Percentiles rank a stretch among this genome's conserved stretches.
Conservation (phyloP, 2,888 invertebrate genomes). For the Mystacides longicornis region DNA sequence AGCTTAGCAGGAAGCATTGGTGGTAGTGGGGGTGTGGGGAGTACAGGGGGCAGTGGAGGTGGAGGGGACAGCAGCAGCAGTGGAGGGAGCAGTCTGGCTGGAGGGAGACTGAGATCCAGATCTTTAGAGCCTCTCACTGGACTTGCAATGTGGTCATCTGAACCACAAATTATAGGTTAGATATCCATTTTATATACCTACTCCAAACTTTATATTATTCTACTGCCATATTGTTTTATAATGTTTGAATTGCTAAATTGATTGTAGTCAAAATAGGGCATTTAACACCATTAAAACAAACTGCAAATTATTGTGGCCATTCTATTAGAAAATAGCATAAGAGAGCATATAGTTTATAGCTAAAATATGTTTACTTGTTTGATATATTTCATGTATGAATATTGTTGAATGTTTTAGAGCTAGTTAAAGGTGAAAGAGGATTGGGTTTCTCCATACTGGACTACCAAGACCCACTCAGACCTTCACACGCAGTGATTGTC, state of each 20-base stretch:
- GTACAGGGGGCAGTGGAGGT: constrained; percentile 31
- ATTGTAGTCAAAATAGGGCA: too few species aligned
- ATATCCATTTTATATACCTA: too few species aligned
- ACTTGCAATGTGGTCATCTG: constrained; percentile 96
- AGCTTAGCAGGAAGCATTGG: constrained; percentile 63
- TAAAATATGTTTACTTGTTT: too few species aligned
- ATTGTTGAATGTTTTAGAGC: constrained; percentile 45
- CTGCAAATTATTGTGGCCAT: too few species aligned
- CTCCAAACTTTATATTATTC: too few species aligned
- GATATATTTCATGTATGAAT: too few species aligned
- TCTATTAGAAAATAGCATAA: too few species aligned
- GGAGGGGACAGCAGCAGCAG: constrained; percentile 5
- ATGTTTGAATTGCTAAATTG: too few species aligned
- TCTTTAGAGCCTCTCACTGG: constrained; percentile 97
- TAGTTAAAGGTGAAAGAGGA: constrained; percentile 94
- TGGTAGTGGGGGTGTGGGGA: constrained; percentile 48
- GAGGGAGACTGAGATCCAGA: constrained; percentile 56
- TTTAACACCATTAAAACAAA: too few species aligned
- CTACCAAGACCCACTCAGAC: constrained; percentile 90
- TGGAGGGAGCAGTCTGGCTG: constrained; percentile 31
- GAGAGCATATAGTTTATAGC: too few species aligned
- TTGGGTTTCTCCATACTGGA: constrained; percentile 98
- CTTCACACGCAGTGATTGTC: constrained; percentile 94
- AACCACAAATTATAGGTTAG: constrained; percentile 80
- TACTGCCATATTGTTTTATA: too few species aligned